Evolutionary conservation across 2,113 vertebrate species (phyloP).

Genomic region (Thalassoma bifasciatum): DNA sequence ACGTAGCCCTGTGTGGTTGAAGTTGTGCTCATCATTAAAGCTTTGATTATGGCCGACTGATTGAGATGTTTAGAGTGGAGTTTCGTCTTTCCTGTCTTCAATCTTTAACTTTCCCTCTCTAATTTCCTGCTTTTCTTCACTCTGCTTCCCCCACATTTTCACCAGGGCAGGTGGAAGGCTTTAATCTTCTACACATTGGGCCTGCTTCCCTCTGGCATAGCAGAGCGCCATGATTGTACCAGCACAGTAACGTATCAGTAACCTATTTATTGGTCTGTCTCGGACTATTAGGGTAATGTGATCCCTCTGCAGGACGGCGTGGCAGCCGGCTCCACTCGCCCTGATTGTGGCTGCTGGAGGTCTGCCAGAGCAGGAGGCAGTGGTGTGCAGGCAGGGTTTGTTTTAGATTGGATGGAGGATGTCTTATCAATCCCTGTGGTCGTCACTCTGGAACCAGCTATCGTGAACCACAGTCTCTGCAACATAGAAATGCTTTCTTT

Average conservation of each 20-base stretch:
- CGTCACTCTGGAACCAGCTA: not conserved
- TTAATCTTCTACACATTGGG: constrained; percentile 65
- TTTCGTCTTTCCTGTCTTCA: constrained; percentile 49
- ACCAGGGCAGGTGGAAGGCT: constrained; percentile 63
- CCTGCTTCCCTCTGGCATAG: constrained; percentile 21
- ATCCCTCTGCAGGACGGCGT: constrained; percentile 48
- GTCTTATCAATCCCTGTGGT: constrained; percentile 43
- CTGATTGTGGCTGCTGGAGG: constrained; percentile 69
- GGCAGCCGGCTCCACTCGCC: constrained; percentile 46
- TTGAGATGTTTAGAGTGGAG: constrained; percentile 46
- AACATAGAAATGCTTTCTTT: not conserved
- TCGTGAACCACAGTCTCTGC: not conserved
- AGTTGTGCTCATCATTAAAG: constrained; percentile 45
- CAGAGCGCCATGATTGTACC: constrained; percentile 59
- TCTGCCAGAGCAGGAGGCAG: constrained; percentile 54
- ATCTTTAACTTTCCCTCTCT: constrained; percentile 45
- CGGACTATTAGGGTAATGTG: constrained; percentile 72
- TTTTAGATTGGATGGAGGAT: constrained; percentile 31
- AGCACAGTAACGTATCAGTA: constrained; percentile 65
- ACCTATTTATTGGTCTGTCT: constrained; percentile 64
- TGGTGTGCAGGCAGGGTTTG: constrained; percentile 6
- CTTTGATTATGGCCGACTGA: constrained; percentile 40
- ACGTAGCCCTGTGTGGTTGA: constrained; percentile 7
- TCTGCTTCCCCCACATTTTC: constrained; percentile 16
- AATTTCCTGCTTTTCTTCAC: constrained; percentile 42